Evolutionary conservation across 2,888 invertebrate genomes (phyloP), one percentile per base, ranked within the genome.

Genomic region (Mechanitis mazaeus): DNA sequence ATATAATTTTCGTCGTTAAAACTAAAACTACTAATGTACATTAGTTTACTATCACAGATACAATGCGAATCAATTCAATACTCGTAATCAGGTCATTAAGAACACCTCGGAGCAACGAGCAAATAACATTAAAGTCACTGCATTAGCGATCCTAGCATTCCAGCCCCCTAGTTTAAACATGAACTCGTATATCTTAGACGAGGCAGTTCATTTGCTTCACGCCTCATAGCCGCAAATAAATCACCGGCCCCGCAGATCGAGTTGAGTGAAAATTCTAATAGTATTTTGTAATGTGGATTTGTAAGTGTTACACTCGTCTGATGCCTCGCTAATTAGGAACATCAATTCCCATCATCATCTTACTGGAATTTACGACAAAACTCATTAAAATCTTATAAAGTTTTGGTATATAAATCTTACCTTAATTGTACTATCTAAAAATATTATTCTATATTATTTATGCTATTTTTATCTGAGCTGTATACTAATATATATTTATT

Each of bases 181-280:
- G 77, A 79, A 77, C 77, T 74, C 72, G 85, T 89, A 85, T 81
- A 88, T 89, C 87, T 85, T 79, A 72, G 76, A 74, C 72, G 74
- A 76, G 83, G 87, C 81, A 83, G 84, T 88, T 83, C 86, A 83
- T 88, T 86, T 81, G 80, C 86, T 88, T 86, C 88, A 88, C 87
- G 87, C 84, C 81, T 83, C 85, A 83, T 84, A 82, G 84, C 86
- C 88, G 79, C 88, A 87, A 84, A 89, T 89, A 90, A 88, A 90
- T 90, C 88, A 88, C 80, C 75, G 59, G 61, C 77, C 77, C 78
- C 75, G 31, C 50, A 64, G 61, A 77, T 77, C 75, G 79, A 77
- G 75, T 75, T 75, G 72, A 74, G 75, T 70, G 77, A 75, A 83
- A 80, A 80, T 75, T 78, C 75, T 73, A 72, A 75, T 75, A 74